Conservation (phyloP, 2,888 invertebrate genomes). For the Tortricodes alternella region DNA sequence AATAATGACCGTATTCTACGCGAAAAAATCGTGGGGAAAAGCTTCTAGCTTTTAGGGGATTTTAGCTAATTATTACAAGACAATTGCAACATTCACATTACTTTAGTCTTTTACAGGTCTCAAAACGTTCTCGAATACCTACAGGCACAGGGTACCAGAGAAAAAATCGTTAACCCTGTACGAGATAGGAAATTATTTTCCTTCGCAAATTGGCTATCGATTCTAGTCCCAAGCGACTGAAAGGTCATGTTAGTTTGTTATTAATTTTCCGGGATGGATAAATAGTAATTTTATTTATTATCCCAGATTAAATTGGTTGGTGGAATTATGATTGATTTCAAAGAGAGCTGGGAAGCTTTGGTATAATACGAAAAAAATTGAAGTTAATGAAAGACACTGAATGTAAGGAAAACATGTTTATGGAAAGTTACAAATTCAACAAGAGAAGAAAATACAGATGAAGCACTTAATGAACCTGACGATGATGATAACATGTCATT, state of each 20-base stretch:
- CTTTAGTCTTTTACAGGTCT: not conserved
- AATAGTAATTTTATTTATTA: not conserved
- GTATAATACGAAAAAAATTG: too few species aligned
- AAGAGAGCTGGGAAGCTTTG: too few species aligned
- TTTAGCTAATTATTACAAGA: too few species aligned
- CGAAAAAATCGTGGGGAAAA: too few species aligned
- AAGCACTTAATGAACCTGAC: too few species aligned
- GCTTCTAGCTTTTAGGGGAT: too few species aligned
- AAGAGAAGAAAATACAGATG: too few species aligned
- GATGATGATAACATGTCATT: too few species aligned
- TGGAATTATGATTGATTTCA: not conserved
- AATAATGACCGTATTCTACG: too few species aligned
- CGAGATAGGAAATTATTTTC: constrained; percentile 23
- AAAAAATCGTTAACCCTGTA: constrained; percentile 1
- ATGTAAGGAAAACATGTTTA: too few species aligned
- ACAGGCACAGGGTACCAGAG: not conserved
- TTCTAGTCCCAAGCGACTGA: not conserved
- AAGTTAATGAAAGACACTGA: too few species aligned
- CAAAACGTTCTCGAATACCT: not conserved
- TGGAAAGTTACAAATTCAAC: too few species aligned
- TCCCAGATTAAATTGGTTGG: not conserved
- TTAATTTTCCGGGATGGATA: constrained; percentile 5
- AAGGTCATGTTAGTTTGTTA: constrained; percentile 19
- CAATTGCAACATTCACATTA: not conserved
- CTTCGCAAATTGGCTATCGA: constrained; percentile 27